A percentile compares a stretch with the other conserved stretches of the same genome.
Evolutionary conservation across 2,888 invertebrate species (phyloP).

Genomic region (Microctonus hyperodae): DNA sequence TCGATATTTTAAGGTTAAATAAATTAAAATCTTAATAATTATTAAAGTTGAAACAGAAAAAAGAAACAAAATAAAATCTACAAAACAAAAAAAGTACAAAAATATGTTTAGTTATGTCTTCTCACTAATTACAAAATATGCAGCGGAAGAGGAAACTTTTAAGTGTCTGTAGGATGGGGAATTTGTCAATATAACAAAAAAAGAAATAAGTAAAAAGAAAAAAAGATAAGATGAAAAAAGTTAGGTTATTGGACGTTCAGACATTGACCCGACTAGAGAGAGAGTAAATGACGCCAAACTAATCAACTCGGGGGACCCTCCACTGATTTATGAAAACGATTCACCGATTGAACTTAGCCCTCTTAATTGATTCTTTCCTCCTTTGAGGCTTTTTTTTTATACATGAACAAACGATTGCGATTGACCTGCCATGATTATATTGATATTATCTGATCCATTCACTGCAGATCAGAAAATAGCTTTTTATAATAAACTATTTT

Average conservation of each 20-base stretch:
- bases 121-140: constrained; percentile 17
- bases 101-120: neutral
- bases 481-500: neutral
- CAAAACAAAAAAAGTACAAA: neutral
- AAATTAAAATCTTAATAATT: too few relatives aligned
- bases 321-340: constrained; percentile 35
- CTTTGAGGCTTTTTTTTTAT: neutral
- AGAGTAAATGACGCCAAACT: constrained; percentile 14
- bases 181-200: neutral
- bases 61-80: constrained; percentile 14
- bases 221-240: neutral
- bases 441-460: constrained; percentile 44
- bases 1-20: too few relatives aligned
- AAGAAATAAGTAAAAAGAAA: constrained; percentile 2
- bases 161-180: neutral
- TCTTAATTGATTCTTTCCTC: constrained; percentile 43
- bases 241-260: constrained; percentile 18
- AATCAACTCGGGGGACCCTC: neutral
- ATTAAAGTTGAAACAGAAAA: too few relatives aligned
- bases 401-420: constrained; percentile 39
- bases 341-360: constrained; percentile 42
- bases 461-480: constrained; percentile 34
- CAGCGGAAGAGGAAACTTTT: neutral
- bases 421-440: constrained; percentile 37
- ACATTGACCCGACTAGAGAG: constrained; percentile 19